phyloP scores from a whole-genome alignment of 2,888 invertebrate species.

The Drosophila lacicola region DNA sequence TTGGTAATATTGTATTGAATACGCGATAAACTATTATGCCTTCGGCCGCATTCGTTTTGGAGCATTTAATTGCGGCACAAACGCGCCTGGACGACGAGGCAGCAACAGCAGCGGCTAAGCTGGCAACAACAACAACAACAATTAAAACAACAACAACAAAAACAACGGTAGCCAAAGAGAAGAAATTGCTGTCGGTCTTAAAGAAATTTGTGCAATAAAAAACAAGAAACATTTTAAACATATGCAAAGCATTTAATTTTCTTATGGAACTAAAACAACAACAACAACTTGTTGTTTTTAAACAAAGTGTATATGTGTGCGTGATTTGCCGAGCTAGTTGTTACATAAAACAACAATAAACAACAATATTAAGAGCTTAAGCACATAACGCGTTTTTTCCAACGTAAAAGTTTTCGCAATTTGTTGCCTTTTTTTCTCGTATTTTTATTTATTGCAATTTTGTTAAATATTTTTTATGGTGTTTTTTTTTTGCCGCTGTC shows the following conservation, averaged over 20 bases:
- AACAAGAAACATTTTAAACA: slow-evolving; percentile 23
- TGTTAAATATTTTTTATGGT: slow-evolving; percentile 6
- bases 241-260: slow-evolving; percentile 41
- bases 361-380: slow-evolving; percentile 13
- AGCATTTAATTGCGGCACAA: slow-evolving; percentile 83
- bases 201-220: slow-evolving; percentile 77
- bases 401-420: slow-evolving; percentile 21
- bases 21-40: slow-evolving; percentile 79
- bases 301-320: slow-evolving; percentile 27
- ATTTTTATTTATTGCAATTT: too few relatives aligned
- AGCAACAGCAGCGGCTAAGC: slow-evolving; percentile 29
- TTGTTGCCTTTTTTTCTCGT: slow-evolving; percentile 9
- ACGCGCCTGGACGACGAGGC: slow-evolving; percentile 66
- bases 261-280: slow-evolving; percentile 31
- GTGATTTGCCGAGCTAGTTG: slow-evolving; percentile 38
- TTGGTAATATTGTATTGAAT: slow-evolving; percentile 12
- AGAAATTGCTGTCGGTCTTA: slow-evolving; percentile 67
- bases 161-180: slow-evolving; percentile 50
- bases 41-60: slow-evolving; percentile 83
- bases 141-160: slow-evolving; percentile 6
- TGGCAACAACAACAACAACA: slow-evolving; percentile 21
- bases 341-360: slow-evolving; percentile 47
- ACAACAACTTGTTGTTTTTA: slow-evolving; percentile 27
- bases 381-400: slow-evolving; percentile 34
- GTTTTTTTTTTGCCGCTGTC: not conserved